A percentile compares a stretch with the other conserved stretches of the same genome.
These are phyloP conservation scores for Psilanteris sp. DNA, from an alignment of 1,140 invertebrate genomes.

Conservation along the genomic window DNA sequence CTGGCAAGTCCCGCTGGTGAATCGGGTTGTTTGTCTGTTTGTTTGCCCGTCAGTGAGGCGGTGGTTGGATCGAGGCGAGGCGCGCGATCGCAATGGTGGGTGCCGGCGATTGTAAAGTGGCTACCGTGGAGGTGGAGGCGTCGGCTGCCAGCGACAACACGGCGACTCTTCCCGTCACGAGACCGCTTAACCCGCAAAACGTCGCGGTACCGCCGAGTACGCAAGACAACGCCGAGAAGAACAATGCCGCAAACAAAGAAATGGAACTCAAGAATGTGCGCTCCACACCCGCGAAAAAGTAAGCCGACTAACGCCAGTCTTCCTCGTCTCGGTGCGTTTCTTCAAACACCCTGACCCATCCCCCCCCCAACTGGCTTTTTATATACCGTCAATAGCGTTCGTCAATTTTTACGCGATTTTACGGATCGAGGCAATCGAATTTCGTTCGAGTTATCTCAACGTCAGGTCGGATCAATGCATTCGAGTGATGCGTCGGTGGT, in stretches of 20 bases:
- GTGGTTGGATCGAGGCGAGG: slow-evolving; percentile 44
- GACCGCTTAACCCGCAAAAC: slow-evolving; percentile 82
- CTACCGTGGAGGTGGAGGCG: slow-evolving; percentile 89
- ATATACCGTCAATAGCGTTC: too few relatives aligned
- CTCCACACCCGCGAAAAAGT: slow-evolving; percentile 90
- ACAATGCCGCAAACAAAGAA: slow-evolving; percentile 90
- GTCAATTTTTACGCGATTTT: too few relatives aligned
- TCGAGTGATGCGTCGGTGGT: too few relatives aligned
- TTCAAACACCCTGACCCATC: neutral
- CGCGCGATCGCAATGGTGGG: slow-evolving; percentile 81
- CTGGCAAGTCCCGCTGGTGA: neutral
- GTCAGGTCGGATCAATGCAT: too few relatives aligned
- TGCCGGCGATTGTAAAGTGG: slow-evolving; percentile 90
- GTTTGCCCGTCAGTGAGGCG: slow-evolving; percentile 18
- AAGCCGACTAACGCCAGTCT: slow-evolving; percentile 66
- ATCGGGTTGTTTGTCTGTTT: slow-evolving; percentile 15
- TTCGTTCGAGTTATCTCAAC: too few relatives aligned
- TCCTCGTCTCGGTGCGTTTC: neutral
- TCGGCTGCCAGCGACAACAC: slow-evolving; percentile 86
- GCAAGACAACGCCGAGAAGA: slow-evolving; percentile 86
- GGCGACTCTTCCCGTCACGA: slow-evolving; percentile 89
- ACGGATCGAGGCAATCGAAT: too few relatives aligned
- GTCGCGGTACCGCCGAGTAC: slow-evolving; percentile 81
- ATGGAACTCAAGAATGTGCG: slow-evolving; percentile 91
- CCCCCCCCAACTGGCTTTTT: neutral